Base-by-base conservation (phyloP, 2,113 vertebrate species). In the Trematomus loennbergii region DNA sequence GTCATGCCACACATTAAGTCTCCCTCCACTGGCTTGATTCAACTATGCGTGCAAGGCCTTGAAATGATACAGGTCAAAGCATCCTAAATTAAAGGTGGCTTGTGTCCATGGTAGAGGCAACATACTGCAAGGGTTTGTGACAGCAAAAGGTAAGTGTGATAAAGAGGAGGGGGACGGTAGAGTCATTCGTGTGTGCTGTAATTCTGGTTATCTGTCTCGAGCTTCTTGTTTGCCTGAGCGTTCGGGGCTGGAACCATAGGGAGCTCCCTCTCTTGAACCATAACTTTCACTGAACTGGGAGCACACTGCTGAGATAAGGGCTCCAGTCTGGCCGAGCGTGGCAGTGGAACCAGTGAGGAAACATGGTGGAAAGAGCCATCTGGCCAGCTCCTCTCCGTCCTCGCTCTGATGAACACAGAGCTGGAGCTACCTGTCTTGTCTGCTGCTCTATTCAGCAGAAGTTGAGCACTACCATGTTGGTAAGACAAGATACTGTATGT, bases 321-420 rank as follows among this genome's bases (percentile, higher is more conserved):
- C 62, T 85, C 57, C 69, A 65, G 79, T 89, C 81, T 82, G 86
- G 80, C 67, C 1, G 25, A 77, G 75, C 79, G 86, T 82, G 61
- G 82, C 74, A 83, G 72, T 60, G 72, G 83, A 92, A 85, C 72
- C 90, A 18, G 87, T 13, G 85, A 85, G 75, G 54, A 81, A 92
- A 88, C 78, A 82, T 89, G 88, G 83, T 73, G 87, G 90, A 89
- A 68, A 20, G 72, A 82, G 87, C 93, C 94, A 93, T 94, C 91
- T 93, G 93, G 91, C 85, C 77, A 53, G 87, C 82, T 84, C 72
- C 72, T 78, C 69, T 79, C 81, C 13, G 48, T 73, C 82, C 75
- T 65, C 85, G 91, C 92, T 94, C 89, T 82, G 88, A 88, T 91
- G 91, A 82, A 75, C 92, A 88, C 81, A 65, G 54, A 90, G 85